A percentile compares a stretch with the other conserved stretches of the same genome.
phyloP scores from a whole-genome alignment of 2,113 vertebrate species.

The Pyxicephalus adspersus region DNA sequence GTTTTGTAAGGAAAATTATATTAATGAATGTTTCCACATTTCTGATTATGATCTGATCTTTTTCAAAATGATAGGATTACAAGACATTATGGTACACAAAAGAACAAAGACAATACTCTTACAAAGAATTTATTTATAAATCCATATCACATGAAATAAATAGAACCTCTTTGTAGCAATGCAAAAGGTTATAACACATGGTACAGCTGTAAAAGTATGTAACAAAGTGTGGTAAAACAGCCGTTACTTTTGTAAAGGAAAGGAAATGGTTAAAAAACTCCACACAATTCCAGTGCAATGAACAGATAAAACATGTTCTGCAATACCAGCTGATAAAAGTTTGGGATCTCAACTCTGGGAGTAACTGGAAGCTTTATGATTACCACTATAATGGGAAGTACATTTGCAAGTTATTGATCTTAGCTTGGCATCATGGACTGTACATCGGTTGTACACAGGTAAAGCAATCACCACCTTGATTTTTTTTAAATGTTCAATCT shows the following conservation, averaged over 20 bases:
- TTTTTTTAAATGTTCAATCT: no score
- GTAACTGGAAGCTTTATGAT: no score
- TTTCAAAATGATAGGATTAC: neutral
- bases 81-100: conserved; percentile 56
- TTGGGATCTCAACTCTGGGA: no score
- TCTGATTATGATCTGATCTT: no score
- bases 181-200: conserved; percentile 19
- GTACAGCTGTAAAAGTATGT: neutral
- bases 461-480: no score
- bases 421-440: no score
- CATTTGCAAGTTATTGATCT: no score
- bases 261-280: neutral
- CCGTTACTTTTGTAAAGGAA: neutral
- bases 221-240: neutral
- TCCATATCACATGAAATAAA: conserved; percentile 14
- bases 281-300: neutral
- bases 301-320: neutral
- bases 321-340: no score
- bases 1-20: no score
- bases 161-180: conserved; percentile 16
- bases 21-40: no score
- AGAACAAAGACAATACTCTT: conserved; percentile 58
- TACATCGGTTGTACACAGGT: no score
- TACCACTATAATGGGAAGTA: no score
- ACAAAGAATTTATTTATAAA: conserved; percentile 42